These are phyloP conservation scores for Aplysina aerophoba DNA, from an alignment of 37 sponge, comb jelly and placozoan species.

Conservation along the genomic window DNA sequence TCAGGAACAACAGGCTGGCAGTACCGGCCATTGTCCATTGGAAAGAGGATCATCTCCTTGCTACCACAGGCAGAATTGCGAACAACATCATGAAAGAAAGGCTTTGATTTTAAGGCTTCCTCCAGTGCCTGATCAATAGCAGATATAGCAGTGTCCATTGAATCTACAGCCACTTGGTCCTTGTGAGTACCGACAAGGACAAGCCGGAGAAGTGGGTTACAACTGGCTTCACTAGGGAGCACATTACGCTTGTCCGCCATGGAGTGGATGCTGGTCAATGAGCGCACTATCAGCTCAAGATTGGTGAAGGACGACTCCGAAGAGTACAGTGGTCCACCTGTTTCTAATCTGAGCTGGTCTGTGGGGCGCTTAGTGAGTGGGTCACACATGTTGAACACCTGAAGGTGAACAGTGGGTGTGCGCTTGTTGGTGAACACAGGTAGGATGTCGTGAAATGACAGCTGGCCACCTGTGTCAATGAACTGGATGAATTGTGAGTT, in stretches of 20 bases:
- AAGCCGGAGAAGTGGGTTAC: not conserved
- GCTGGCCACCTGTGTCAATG: slow-evolving; percentile 21
- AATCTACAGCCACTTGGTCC: not conserved
- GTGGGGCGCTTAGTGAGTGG: not conserved
- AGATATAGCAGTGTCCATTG: too few relatives aligned
- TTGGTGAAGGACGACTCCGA: slow-evolving; percentile 9
- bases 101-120: not conserved
- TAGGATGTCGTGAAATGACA: slow-evolving; percentile 20
- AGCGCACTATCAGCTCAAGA: not conserved
- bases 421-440: not conserved
- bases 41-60: not conserved
- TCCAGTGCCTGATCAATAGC: not conserved
- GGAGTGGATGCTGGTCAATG: not conserved
- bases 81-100: not conserved
- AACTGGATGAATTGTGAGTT: not conserved
- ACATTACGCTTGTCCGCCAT: slow-evolving; percentile 4
- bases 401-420: slow-evolving; percentile 23
- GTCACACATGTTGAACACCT: slow-evolving; percentile 18
- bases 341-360: not conserved
- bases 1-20: too few relatives aligned
- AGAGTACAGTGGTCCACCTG: slow-evolving; percentile 2
- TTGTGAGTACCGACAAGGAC: slow-evolving; percentile 8
- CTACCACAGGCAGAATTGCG: not conserved
- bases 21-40: slow-evolving; percentile 2
- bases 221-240: not conserved